phyloP scores from a whole-genome alignment of 2,888 invertebrate genomes.

The Chymomyza caudatula region DNA sequence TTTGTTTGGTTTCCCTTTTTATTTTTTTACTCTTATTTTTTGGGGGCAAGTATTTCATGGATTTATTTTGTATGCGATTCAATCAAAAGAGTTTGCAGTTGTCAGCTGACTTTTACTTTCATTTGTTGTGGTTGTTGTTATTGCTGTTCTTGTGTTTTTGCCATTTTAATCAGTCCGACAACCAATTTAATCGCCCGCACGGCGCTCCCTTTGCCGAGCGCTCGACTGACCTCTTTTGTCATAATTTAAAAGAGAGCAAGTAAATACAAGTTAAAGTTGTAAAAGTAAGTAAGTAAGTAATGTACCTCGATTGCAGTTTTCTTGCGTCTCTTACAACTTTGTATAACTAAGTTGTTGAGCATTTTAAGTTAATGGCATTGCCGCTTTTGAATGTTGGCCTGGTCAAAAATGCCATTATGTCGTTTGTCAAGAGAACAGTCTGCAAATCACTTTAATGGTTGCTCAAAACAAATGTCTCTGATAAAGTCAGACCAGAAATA shows the following conservation, averaged over 20 bases:
- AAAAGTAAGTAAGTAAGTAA: too few relatives aligned
- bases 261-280: neutral
- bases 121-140: conserved; percentile 9
- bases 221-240: conserved; percentile 33
- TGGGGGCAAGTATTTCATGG: neutral
- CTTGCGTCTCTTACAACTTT: neutral
- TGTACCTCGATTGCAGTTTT: neutral
- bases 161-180: conserved; percentile 23
- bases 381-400: neutral
- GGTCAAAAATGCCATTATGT: neutral
- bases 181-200: conserved; percentile 26
- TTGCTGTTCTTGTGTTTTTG: conserved; percentile 31
- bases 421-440: neutral
- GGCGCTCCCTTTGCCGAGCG: neutral
- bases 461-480: neutral
- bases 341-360: conserved; percentile 6
- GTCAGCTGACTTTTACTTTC: conserved; percentile 43
- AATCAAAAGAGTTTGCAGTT: neutral
- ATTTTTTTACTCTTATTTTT: neutral
- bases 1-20: conserved; percentile 16
- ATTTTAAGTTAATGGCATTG: conserved; percentile 31
- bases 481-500: neutral
- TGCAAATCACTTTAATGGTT: neutral
- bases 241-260: conserved; percentile 30
- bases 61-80: neutral